Evolutionary conservation across 1,140 invertebrate species (phyloP), one percentile per base, ranked within the genome.

Genomic region (Sycophila sp.): DNA sequence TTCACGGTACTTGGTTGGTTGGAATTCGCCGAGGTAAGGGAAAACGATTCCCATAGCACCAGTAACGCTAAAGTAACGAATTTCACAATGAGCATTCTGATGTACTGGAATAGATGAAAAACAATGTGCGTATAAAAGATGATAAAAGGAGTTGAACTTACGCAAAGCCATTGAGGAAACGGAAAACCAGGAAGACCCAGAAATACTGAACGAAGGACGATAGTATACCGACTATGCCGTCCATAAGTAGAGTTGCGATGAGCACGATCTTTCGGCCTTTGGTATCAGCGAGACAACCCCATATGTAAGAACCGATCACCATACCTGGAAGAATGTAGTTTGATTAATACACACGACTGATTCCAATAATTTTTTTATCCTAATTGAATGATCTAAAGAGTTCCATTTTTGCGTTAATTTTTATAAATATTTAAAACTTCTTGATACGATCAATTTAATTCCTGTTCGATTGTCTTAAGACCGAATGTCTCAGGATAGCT

Each of bases 271-370:
- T 91, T 26, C 94, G 89, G 0, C 94, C 94, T 75, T 91, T 91
- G 0, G 91, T 92, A 82, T 96, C 94, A 72, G 94, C 94, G 75
- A 96, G 85, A 73, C 92, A 94, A 34, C 94, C 94, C 94, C 94
- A 96, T 81, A 95, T 91, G 85, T 94, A 95, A n/a, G 94, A 94
- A 17, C 94, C 94, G 69, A 95, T 86, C 66, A 96, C 90, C 94
- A 96, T 96, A 72, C 94, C 94, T 94, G 11, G 10, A n/a, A n/a
- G n/a, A n/a, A n/a, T n/a, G n/a, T n/a, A n/a, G n/a, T n/a, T n/a
- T n/a, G n/a, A n/a, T n/a, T n/a, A n/a, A n/a, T n/a, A n/a, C n/a
- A n/a, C n/a, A n/a, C n/a, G n/a, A n/a, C n/a, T n/a, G n/a, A n/a
- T n/a, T n/a, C n/a, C n/a, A n/a, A n/a, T n/a, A n/a, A n/a, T n/a